These are phyloP conservation scores for Paragorgia papillata DNA, from an alignment of 92 coral and sea anemone genomes.

Conservation along the genomic window DNA sequence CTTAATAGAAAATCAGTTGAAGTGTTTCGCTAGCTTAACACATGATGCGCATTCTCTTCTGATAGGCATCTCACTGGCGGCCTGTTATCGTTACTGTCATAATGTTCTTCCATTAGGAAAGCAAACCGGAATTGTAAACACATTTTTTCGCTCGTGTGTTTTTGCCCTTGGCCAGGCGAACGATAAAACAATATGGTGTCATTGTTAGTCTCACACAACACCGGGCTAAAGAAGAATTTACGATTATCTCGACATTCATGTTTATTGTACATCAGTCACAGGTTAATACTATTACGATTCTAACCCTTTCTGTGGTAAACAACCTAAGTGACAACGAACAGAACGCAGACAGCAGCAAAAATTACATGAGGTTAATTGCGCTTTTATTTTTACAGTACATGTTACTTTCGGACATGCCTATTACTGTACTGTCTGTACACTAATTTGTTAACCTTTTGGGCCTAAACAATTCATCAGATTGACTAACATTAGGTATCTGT, in stretches of 20 bases:
- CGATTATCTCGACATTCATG: conserved; percentile 34
- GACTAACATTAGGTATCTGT: too few species aligned
- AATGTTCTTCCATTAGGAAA: conserved; percentile 25
- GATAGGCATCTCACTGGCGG: conserved; percentile 30
- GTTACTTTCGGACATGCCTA: too few species aligned
- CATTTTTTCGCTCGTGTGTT: neutral
- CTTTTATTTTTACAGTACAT: too few species aligned
- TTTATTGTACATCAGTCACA: conserved; percentile 41
- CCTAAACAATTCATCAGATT: too few species aligned
- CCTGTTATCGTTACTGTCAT: conserved; percentile 28
- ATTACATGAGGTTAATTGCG: neutral
- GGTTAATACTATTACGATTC: conserved; percentile 41
- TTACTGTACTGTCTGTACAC: too few species aligned
- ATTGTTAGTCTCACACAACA: conserved; percentile 1
- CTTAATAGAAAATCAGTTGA: neutral
- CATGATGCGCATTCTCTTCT: conserved; percentile 14
- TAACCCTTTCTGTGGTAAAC: conserved; percentile 28
- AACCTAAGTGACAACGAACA: conserved; percentile 38
- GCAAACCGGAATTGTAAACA: conserved; percentile 27
- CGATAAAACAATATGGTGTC: conserved; percentile 32
- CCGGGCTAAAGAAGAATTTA: conserved; percentile 18
- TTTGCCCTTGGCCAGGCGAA: conserved; percentile 11
- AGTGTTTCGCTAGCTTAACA: conserved; percentile 21
- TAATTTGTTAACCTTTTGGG: too few species aligned
- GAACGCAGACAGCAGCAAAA: conserved; percentile 9